Percentiles rank a stretch among this genome's conserved stretches.
phyloP scores from a whole-genome alignment of 2,888 invertebrate genomes.

The Agonopterix heracliana region DNA sequence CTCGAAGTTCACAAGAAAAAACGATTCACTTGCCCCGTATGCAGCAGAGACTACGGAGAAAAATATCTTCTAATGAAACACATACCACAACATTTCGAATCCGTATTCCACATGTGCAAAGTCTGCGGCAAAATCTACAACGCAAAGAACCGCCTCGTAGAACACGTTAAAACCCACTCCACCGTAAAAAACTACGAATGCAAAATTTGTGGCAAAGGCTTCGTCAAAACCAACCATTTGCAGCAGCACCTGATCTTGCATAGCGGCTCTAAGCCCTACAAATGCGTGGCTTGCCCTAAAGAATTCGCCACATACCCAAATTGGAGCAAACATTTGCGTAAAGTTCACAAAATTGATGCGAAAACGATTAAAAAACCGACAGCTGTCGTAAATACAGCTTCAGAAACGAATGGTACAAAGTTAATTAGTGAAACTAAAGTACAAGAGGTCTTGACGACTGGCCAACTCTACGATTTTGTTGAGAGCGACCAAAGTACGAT shows the following conservation, averaged over 20 bases:
- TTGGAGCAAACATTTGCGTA: constrained; percentile 72
- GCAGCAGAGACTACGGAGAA: constrained; percentile 72
- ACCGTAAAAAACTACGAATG: constrained; percentile 67
- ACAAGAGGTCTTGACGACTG: constrained; percentile 5
- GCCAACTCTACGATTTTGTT: background rate
- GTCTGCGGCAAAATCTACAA: constrained; percentile 74
- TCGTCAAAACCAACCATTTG: constrained; percentile 35
- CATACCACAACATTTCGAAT: constrained; percentile 48
- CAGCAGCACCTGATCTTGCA: constrained; percentile 77
- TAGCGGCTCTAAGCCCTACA: constrained; percentile 71
- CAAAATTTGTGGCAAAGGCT: constrained; percentile 69
- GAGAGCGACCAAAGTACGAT: constrained; percentile 35
- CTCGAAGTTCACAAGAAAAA: constrained; percentile 47
- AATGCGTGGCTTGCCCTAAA: constrained; percentile 73
- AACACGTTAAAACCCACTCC: constrained; percentile 49
- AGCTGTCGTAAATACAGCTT: background rate
- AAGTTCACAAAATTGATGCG: constrained; percentile 40
- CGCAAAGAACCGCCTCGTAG: constrained; percentile 45
- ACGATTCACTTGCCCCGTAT: constrained; percentile 72
- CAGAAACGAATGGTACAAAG: background rate
- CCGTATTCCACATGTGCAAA: constrained; percentile 69
- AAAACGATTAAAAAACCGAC: background rate
- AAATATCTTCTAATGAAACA: constrained; percentile 49
- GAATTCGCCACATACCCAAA: constrained; percentile 76
- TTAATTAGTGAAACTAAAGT: background rate